Evolutionary conservation across 23 tunicate genomes (phyloP).

Genomic region (Ascidia mentula): DNA sequence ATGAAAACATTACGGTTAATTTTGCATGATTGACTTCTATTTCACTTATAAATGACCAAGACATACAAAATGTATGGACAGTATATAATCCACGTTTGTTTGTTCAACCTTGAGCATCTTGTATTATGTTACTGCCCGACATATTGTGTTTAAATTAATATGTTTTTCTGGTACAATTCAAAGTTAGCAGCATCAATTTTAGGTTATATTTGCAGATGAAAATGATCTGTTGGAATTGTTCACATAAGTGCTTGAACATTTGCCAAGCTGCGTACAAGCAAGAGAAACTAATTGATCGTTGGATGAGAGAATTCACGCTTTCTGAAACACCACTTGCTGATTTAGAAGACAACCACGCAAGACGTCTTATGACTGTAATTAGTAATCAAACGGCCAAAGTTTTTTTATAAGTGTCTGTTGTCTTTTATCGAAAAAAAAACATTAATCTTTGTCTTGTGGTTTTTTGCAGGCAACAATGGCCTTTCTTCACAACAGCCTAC

Average conservation of each 20-base stretch:
- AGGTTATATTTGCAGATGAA: slow-evolving; percentile 32
- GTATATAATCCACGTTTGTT: no score
- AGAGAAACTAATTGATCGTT: background rate
- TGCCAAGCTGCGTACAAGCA: slow-evolving; percentile 22
- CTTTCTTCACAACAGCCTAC: slow-evolving; percentile 39
- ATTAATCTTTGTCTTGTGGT: no score
- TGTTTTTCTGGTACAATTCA: no score
- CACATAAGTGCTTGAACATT: slow-evolving; percentile 30
- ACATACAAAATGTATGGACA: no score
- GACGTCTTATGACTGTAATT: slow-evolving; percentile 37
- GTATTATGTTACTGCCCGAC: background rate
- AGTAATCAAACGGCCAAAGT: no score
- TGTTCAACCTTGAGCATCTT: no score
- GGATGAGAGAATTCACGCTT: slow-evolving; percentile 41
- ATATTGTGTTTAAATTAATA: background rate
- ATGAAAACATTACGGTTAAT: no score
- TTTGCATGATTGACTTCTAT: no score
- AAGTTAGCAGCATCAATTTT: no score
- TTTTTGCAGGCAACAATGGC: slow-evolving; percentile 44
- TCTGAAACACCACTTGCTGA: slow-evolving; percentile 22
- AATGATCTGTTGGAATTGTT: slow-evolving; percentile 39
- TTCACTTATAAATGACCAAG: no score
- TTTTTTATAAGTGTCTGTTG: no score
- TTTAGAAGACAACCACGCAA: slow-evolving; percentile 12
- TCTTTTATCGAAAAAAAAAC: no score